Evolutionary conservation across 2,797 vertebrate genomes (phyloP).

Genomic region (Heterohyrax brucei): DNA sequence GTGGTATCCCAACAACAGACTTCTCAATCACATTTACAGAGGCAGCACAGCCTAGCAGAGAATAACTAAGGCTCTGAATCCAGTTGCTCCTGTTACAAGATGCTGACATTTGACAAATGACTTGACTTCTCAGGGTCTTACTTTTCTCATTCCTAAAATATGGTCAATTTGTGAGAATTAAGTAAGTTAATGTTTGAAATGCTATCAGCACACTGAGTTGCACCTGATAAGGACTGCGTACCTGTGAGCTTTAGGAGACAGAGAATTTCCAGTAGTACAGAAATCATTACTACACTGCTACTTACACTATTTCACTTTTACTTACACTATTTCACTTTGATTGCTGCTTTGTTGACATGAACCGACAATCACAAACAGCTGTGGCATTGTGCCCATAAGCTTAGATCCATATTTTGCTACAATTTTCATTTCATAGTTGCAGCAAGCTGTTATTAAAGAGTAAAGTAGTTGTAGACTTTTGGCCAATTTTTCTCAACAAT

Average conservation of each 20-base stretch:
- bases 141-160: conserved; percentile 13
- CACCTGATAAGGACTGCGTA: neutral
- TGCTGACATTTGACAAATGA: neutral
- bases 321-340: neutral
- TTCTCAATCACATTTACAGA: neutral
- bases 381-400: neutral
- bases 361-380: neutral
- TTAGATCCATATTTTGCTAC: neutral
- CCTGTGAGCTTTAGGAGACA: neutral
- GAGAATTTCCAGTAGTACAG: neutral
- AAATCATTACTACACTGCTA: neutral
- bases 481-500: conserved; percentile 18
- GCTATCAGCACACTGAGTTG: neutral
- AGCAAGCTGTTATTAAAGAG: neutral
- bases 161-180: neutral
- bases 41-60: no score
- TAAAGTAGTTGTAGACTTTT: neutral
- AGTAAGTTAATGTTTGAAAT: neutral
- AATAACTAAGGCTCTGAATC: neutral
- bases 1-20: neutral
- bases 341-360: neutral
- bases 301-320: neutral
- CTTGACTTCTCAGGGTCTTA: neutral
- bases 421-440: neutral
- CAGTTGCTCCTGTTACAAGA: neutral